A percentile compares a stretch with the other conserved stretches of the same genome.
Conservation (phyloP, 2,888 invertebrate species). For the Pycnomerus fuliginosus region DNA sequence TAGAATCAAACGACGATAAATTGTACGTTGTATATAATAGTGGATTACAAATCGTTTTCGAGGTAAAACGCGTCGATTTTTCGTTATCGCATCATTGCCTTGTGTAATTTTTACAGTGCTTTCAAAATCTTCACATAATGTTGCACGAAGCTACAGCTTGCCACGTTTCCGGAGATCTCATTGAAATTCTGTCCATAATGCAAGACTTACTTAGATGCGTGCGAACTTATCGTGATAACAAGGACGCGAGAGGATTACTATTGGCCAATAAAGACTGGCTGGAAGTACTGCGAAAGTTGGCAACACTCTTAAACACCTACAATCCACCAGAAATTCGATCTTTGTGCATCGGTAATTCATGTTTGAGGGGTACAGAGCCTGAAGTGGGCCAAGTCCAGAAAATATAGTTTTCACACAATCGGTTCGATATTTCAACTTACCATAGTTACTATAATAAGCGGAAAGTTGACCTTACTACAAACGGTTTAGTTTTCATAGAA, state of each 20-base stretch:
- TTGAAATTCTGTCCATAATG: constrained; percentile 79
- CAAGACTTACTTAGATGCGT: constrained; percentile 71
- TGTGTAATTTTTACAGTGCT: constrained; percentile 61
- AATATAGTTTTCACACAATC: too few species aligned
- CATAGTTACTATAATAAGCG: too few species aligned
- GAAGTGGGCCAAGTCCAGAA: too few species aligned
- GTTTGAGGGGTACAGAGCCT: too few species aligned
- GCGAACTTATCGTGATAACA: constrained; percentile 65
- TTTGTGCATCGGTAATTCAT: constrained; percentile 73
- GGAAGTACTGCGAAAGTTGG: constrained; percentile 82
- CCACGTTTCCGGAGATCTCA: constrained; percentile 79
- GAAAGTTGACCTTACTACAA: too few species aligned
- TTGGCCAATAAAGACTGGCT: constrained; percentile 82
- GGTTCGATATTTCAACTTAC: too few species aligned
- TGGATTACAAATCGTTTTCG: constrained; percentile 78
- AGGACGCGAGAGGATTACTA: constrained; percentile 66
- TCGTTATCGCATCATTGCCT: too few species aligned
- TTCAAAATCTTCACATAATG: constrained; percentile 89
- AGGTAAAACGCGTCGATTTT: too few species aligned
- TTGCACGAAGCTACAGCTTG: constrained; percentile 92
- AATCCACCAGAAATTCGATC: constrained; percentile 83
- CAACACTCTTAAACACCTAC: constrained; percentile 85
- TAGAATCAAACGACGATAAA: constrained; percentile 87
- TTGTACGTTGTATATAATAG: constrained; percentile 88
- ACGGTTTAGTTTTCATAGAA: too few species aligned